Percentiles rank a stretch among this genome's conserved stretches.
These are phyloP conservation scores for Cremastinae sp. DNA, from an alignment of 2,888 invertebrate species.

Conservation along the genomic window DNA sequence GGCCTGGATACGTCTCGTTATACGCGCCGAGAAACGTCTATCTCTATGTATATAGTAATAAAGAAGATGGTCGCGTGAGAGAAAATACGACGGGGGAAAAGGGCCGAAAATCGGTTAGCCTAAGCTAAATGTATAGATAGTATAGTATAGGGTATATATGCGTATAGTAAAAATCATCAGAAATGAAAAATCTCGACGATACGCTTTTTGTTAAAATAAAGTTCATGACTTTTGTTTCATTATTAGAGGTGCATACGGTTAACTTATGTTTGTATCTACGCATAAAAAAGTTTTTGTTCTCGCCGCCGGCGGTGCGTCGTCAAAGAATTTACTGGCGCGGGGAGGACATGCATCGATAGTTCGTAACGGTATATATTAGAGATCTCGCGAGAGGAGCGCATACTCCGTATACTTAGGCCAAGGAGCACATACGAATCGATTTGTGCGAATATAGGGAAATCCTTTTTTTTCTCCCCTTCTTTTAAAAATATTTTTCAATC, in stretches of 20 bases:
- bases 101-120: conserved; percentile 57
- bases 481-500: no score
- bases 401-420: not conserved
- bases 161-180: no score
- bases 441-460: no score
- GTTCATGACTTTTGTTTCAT: no score
- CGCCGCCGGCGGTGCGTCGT: conserved; percentile 21
- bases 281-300: no score
- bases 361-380: conserved; percentile 37
- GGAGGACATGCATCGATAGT: conserved; percentile 38
- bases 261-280: not conserved
- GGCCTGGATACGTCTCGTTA: conserved; percentile 71
- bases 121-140: conserved; percentile 36
- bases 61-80: conserved; percentile 39
- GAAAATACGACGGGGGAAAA: conserved; percentile 32
- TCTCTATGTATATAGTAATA: no score
- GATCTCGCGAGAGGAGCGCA: not conserved
- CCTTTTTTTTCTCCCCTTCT: conserved; percentile 12
- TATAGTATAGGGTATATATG: conserved; percentile 1
- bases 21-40: conserved; percentile 56
- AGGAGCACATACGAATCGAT: not conserved
- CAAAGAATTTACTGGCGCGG: conserved; percentile 38
- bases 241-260: no score
- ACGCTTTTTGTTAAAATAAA: no score
- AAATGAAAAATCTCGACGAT: no score